Percentiles rank a stretch among this genome's conserved stretches.
Conservation (phyloP, 2,888 invertebrate species). For the Leucozona laternaria region DNA sequence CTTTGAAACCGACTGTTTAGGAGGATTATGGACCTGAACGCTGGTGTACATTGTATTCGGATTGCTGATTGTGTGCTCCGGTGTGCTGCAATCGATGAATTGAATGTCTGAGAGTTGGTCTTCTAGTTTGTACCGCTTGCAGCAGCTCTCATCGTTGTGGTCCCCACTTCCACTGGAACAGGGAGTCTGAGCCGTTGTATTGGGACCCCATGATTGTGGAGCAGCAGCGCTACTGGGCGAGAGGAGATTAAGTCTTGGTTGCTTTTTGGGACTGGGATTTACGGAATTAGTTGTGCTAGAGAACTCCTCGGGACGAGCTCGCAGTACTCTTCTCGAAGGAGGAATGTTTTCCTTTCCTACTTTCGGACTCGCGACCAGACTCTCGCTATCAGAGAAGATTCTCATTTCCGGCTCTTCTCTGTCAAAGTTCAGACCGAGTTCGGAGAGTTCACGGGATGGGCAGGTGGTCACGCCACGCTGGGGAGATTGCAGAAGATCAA, state of each 20-base stretch:
- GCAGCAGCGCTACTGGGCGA: constrained; percentile 81
- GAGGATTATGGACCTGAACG: constrained; percentile 83
- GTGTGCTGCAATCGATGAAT: constrained; percentile 92
- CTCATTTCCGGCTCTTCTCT: constrained; percentile 93
- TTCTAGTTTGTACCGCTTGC: constrained; percentile 89
- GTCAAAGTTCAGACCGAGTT: constrained; percentile 92
- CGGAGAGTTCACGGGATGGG: constrained; percentile 89
- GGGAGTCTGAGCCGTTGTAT: constrained; percentile 34
- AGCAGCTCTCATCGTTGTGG: constrained; percentile 84
- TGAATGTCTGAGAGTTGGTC: constrained; percentile 91
- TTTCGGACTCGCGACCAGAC: constrained; percentile 86
- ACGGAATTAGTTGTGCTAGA: constrained; percentile 85
- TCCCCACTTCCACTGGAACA: constrained; percentile 65
- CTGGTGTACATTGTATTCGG: constrained; percentile 81
- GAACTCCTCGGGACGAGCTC: constrained; percentile 86
- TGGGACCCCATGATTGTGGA: constrained; percentile 66
- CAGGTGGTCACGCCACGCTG: constrained; percentile 82
- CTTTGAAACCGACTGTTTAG: constrained; percentile 77
- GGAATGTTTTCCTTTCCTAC: constrained; percentile 84
- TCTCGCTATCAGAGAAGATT: constrained; percentile 95
- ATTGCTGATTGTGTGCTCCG: constrained; percentile 85
- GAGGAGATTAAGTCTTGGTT: constrained; percentile 84
- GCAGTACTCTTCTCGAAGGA: constrained; percentile 84
- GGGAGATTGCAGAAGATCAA: constrained; percentile 86
- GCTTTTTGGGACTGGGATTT: constrained; percentile 87